Evolutionary conservation across 2,888 invertebrate species (phyloP).

Genomic region (Hoplodrina blanda): DNA sequence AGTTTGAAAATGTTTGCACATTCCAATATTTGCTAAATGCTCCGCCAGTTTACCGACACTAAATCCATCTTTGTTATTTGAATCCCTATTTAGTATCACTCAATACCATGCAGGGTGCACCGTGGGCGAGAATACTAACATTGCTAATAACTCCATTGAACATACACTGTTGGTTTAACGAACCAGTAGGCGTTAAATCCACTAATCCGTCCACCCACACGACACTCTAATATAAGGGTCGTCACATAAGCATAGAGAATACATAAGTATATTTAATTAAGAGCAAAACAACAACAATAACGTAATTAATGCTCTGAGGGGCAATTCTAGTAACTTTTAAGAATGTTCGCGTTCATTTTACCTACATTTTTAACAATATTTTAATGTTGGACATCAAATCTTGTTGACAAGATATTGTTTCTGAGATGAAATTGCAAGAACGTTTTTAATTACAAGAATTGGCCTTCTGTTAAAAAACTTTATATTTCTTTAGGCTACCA

Average conservation of each 20-base stretch:
- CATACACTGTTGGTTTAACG: slow-evolving; percentile 10
- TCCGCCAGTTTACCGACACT: background rate
- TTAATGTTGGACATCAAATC: no score
- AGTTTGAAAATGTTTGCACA: background rate
- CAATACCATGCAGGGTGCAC: background rate
- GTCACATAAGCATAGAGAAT: slow-evolving; percentile 2
- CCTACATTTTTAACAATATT: no score
- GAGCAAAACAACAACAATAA: background rate
- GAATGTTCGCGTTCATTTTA: no score
- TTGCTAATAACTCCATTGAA: background rate
- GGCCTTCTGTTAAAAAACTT: no score
- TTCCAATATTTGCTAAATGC: background rate
- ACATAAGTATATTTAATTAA: no score
- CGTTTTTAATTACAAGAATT: no score
- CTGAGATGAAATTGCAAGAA: no score
- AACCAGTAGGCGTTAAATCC: slow-evolving; percentile 25
- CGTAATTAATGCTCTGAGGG: background rate
- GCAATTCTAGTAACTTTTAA: background rate
- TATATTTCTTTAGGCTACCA: background rate
- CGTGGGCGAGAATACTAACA: slow-evolving; percentile 2
- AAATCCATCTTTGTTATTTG: background rate
- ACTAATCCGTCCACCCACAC: slow-evolving; percentile 32
- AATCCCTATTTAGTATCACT: background rate
- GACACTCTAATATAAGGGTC: background rate
- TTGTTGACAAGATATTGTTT: no score